Conservation (phyloP, 2,888 invertebrate species). For the Clusia tigrina region DNA sequence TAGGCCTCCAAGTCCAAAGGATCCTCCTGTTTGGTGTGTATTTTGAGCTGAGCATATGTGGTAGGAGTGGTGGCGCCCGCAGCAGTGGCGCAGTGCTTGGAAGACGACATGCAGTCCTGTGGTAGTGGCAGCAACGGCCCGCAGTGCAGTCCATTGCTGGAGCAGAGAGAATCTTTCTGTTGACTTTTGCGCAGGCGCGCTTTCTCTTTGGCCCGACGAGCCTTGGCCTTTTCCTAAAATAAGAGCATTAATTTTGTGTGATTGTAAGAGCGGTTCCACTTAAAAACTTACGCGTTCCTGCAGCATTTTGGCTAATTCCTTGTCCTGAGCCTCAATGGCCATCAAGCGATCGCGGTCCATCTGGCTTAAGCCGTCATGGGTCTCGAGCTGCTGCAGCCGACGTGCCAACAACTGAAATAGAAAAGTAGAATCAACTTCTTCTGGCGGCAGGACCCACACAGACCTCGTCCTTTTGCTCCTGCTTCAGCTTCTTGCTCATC, state of each 20-base stretch:
- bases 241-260: slow-evolving; percentile 14
- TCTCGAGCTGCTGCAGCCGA: slow-evolving; percentile 79
- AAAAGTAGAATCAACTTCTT: not conserved
- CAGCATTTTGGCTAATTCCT: slow-evolving; percentile 78
- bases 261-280: not conserved
- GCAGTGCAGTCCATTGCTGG: slow-evolving; percentile 48
- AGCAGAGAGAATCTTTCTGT: slow-evolving; percentile 51
- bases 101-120: slow-evolving; percentile 53
- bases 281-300: slow-evolving; percentile 70
- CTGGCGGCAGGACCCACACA: no score
- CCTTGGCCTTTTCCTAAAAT: slow-evolving; percentile 73
- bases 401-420: slow-evolving; percentile 73
- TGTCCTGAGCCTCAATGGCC: slow-evolving; percentile 82
- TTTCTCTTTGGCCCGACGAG: slow-evolving; percentile 74
- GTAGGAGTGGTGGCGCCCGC: not conserved
- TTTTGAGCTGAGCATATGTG: slow-evolving; percentile 13
- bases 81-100: slow-evolving; percentile 13
- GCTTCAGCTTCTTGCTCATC: slow-evolving; percentile 69
- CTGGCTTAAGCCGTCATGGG: slow-evolving; percentile 68
- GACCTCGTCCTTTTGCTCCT: slow-evolving; percentile 79
- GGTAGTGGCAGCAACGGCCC: slow-evolving; percentile 59
- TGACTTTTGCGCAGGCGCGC: slow-evolving; percentile 72
- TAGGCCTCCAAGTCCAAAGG: slow-evolving; percentile 63
- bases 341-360: slow-evolving; percentile 70
- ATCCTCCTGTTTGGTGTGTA: slow-evolving; percentile 36